A percentile compares a stretch with the other conserved stretches of the same genome.
These are phyloP conservation scores for Toxotes jaculatrix DNA, from an alignment of 2,113 vertebrate species.

Conservation along the genomic window DNA sequence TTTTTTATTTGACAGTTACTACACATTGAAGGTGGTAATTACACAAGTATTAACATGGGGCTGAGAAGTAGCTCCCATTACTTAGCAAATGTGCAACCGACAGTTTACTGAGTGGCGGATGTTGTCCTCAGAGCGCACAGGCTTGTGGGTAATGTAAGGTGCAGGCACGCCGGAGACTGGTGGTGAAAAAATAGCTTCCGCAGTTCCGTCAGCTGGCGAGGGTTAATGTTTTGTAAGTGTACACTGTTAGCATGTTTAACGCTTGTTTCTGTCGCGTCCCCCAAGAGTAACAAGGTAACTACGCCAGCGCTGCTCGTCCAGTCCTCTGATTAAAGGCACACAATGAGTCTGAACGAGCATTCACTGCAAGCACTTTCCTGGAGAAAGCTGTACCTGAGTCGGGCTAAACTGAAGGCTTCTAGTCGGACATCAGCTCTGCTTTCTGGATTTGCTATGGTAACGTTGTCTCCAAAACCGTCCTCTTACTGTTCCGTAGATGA, in stretches of 20 bases:
- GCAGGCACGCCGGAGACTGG: constrained; percentile 79
- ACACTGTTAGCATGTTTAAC: constrained; percentile 48
- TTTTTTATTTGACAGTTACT: neutral
- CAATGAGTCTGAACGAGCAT: constrained; percentile 90
- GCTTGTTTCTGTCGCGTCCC: constrained; percentile 12
- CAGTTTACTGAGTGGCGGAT: constrained; percentile 46
- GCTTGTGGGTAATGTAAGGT: constrained; percentile 82
- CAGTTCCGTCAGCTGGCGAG: constrained; percentile 39
- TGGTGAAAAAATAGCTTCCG: constrained; percentile 58
- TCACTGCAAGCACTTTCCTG: constrained; percentile 97
- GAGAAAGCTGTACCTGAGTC: constrained; percentile 97
- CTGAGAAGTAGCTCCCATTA: neutral
- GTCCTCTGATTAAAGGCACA: neutral
- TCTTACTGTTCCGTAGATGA: neutral
- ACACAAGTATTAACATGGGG: neutral
- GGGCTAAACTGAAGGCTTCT: constrained; percentile 97
- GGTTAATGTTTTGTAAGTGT: constrained; percentile 18
- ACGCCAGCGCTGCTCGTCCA: neutral
- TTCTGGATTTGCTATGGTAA: constrained; percentile 98
- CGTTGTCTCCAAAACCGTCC: too few species aligned
- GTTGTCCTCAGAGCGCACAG: constrained; percentile 64
- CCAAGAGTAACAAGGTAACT: constrained; percentile 15
- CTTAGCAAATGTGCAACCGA: neutral
- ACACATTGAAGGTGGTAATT: neutral
- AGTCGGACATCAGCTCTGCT: constrained; percentile 96